Conservation (phyloP, 2,113 vertebrate species). For the Melanerpes formicivorus region DNA sequence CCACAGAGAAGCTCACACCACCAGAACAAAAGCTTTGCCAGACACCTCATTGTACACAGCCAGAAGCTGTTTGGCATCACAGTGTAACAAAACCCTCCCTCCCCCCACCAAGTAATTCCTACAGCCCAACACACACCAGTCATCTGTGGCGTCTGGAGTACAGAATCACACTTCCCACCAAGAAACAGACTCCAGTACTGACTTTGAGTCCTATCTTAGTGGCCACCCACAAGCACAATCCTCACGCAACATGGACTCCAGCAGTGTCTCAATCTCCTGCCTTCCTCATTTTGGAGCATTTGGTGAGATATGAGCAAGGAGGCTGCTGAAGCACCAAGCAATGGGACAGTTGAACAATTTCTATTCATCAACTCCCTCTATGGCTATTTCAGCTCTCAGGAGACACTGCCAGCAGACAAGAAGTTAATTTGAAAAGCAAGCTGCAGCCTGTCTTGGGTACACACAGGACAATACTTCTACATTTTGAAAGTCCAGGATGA, state of each 20-base stretch:
- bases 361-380: neutral
- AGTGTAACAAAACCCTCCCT: fast-evolving
- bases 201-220: neutral
- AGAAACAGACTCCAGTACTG: neutral
- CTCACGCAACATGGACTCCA: fast-evolving
- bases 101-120: neutral
- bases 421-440: neutral
- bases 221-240: neutral
- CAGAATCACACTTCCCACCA: neutral
- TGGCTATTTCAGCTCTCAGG: neutral
- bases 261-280: neutral
- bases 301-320: neutral
- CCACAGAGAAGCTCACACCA: neutral
- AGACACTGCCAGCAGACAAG: neutral
- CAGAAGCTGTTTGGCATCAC: neutral
- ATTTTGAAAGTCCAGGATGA: neutral
- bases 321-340: neutral
- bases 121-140: neutral
- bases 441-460: neutral
- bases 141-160: neutral
- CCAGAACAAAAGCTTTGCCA: neutral
- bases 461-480: neutral
- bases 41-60: neutral
- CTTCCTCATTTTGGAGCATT: neutral
- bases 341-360: neutral